Evolutionary conservation across 2,113 vertebrate genomes (phyloP).

Genomic region (Pluvialis apricaria): DNA sequence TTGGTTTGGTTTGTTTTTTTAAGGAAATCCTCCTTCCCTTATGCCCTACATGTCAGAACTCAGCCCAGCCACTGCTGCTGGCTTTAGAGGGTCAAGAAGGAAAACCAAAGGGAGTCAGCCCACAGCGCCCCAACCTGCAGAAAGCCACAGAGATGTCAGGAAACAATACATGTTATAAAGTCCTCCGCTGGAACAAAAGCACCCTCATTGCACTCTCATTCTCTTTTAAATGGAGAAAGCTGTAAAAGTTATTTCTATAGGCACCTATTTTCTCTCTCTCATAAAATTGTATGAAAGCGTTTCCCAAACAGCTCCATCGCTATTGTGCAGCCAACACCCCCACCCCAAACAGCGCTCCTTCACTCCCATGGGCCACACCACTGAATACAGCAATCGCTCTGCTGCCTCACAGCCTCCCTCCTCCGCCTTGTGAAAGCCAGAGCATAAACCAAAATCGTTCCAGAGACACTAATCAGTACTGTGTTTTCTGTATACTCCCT

Average conservation of each 20-base stretch:
- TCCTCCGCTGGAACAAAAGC: slow-evolving; percentile 13
- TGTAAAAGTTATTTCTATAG: slow-evolving; percentile 58
- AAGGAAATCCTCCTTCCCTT: neutral
- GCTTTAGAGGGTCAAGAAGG: neutral
- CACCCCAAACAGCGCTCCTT: accelerated
- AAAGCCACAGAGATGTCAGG: neutral
- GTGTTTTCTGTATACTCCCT: neutral
- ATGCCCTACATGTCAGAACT: neutral
- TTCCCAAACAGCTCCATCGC: neutral
- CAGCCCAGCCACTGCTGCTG: neutral
- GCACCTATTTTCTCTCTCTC: slow-evolving; percentile 1
- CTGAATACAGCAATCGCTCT: neutral
- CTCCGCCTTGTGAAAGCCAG: neutral
- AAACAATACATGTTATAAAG: slow-evolving; percentile 34
- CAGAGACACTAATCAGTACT: neutral
- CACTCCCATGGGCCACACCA: neutral
- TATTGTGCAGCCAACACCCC: neutral
- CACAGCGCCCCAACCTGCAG: neutral
- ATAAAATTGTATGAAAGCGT: neutral
- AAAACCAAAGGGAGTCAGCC: neutral
- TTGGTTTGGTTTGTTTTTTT: neutral
- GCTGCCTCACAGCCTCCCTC: neutral
- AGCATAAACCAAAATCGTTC: neutral
- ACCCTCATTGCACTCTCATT: slow-evolving; percentile 3
- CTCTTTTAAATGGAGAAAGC: slow-evolving; percentile 21